Evolutionary conservation across 2,113 vertebrate species (phyloP).

Genomic region (Ceuthmochares aereus): DNA sequence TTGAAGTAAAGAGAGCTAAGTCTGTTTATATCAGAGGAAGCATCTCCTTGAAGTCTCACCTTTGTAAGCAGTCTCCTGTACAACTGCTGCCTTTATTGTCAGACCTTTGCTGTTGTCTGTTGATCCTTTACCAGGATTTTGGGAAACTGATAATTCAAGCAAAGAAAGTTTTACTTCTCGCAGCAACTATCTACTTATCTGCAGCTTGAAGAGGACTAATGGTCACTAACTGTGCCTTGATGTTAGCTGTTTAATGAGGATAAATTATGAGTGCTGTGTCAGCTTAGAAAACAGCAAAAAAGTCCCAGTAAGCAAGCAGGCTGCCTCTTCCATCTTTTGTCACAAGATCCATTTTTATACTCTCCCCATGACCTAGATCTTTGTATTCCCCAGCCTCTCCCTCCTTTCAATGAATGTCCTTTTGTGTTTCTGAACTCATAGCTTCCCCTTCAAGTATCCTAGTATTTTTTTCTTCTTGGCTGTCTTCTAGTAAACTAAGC

Average conservation of each 20-base stretch:
- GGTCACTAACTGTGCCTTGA: neutral
- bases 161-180: neutral
- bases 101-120: neutral
- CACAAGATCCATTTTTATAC: neutral
- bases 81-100: neutral
- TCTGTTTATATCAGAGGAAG: neutral
- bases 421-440: neutral
- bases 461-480: neutral
- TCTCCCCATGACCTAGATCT: conserved; percentile 17
- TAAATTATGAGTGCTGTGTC: conserved; percentile 18
- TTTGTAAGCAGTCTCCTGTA: neutral
- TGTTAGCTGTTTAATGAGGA: conserved; percentile 25
- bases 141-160: neutral
- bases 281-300: neutral
- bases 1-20: neutral
- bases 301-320: neutral
- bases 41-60: neutral
- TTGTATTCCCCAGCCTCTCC: neutral
- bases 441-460: neutral
- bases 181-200: neutral
- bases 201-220: neutral
- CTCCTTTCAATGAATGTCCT: neutral
- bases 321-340: neutral
- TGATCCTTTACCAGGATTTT: neutral
- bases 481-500: neutral